Evolutionary conservation across 2,888 invertebrate genomes (phyloP).

Genomic region (Apamea monoglypha): DNA sequence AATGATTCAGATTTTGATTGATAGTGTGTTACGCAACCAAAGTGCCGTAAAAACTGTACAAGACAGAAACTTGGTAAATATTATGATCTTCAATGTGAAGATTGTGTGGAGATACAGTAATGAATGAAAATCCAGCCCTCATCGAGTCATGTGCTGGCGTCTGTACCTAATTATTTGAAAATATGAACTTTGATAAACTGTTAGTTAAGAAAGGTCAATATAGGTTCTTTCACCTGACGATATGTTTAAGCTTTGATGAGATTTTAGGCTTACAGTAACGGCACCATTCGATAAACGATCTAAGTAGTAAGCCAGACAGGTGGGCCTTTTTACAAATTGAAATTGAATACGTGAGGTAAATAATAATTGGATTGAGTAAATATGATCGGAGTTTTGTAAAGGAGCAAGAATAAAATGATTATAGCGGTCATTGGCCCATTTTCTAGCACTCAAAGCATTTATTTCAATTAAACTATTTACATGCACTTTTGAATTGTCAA

Average conservation of each 20-base stretch:
- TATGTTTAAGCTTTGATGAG: slow-evolving; percentile 27
- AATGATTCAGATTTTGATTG: no score
- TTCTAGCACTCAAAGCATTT: no score
- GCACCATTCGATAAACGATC: slow-evolving; percentile 30
- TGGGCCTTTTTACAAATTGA: slow-evolving; percentile 42
- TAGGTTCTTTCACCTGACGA: slow-evolving; percentile 39
- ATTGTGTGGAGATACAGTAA: neutral
- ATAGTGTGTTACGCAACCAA: no score
- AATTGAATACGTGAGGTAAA: slow-evolving; percentile 59
- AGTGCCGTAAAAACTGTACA: neutral
- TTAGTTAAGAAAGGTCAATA: no score
- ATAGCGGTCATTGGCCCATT: neutral
- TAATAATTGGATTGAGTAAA: slow-evolving; percentile 41
- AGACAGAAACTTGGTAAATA: neutral
- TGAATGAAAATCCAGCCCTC: neutral
- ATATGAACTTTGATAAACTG: no score
- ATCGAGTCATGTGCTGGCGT: no score
- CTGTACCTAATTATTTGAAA: no score
- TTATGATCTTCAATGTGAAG: neutral
- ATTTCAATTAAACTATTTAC: no score
- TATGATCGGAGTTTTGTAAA: slow-evolving; percentile 4
- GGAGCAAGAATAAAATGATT: neutral
- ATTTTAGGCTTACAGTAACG: slow-evolving; percentile 32
- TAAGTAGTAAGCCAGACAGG: slow-evolving; percentile 40
- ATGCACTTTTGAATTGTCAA: no score